Conservation (phyloP, 2,113 vertebrate species). For the Macroglossus sobrinus region DNA sequence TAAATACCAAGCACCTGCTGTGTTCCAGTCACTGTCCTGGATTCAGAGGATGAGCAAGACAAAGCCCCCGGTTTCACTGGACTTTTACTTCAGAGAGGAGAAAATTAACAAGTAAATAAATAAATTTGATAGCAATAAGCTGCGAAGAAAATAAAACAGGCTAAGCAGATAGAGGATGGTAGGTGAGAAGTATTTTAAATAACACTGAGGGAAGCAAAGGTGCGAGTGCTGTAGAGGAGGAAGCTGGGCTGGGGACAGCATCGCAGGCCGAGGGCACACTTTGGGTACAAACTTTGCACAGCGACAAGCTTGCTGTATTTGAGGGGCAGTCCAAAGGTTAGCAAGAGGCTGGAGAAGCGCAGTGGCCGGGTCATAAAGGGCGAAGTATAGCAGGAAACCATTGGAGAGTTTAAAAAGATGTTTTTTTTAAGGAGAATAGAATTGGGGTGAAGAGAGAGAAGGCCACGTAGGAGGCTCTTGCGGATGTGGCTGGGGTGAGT, state of each 20-base stretch:
- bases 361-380: background rate
- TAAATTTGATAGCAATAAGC: background rate
- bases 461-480: background rate
- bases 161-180: fast-evolving
- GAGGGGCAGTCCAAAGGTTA: background rate
- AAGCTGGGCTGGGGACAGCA: background rate
- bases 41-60: background rate
- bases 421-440: background rate
- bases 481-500: background rate
- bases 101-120: background rate
- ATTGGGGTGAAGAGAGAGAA: background rate
- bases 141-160: background rate
- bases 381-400: background rate
- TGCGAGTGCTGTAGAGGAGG: too few species aligned
- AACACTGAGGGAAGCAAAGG: background rate
- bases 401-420: background rate
- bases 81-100: background rate
- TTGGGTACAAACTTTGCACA: too few species aligned
- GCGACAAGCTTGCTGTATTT: background rate
- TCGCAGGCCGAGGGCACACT: background rate
- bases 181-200: background rate
- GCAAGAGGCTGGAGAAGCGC: background rate
- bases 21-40: background rate
- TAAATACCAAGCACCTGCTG: background rate
- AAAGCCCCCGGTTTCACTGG: background rate